These are phyloP conservation scores for Phengaris arion DNA, from an alignment of 2,888 invertebrate species.

Conservation along the genomic window DNA sequence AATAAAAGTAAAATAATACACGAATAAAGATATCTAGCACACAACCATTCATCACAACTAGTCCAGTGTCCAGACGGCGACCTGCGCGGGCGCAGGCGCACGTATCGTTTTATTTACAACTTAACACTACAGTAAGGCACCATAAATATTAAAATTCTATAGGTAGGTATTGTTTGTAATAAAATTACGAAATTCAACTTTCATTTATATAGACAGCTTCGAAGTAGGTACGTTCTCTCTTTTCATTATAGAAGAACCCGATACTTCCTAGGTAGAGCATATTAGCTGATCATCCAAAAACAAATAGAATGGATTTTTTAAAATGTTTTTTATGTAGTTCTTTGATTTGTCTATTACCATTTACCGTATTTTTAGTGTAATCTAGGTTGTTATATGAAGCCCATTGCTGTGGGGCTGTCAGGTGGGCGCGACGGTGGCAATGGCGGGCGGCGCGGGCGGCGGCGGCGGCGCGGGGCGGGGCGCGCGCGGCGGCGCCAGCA, in stretches of 20 bases:
- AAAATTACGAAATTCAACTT: neutral
- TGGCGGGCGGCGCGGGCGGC: slow-evolving; percentile 51
- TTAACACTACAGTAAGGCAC: slow-evolving; percentile 30
- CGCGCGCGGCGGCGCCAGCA: slow-evolving; percentile 67
- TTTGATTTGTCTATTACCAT: neutral
- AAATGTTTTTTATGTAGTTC: neutral
- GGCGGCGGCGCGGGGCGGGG: slow-evolving; percentile 52
- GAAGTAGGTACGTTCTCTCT: neutral
- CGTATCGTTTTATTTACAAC: slow-evolving; percentile 23
- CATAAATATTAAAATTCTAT: slow-evolving; percentile 29
- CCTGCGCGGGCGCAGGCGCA: neutral
- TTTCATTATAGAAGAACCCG: neutral
- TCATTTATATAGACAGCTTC: neutral
- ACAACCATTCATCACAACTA: slow-evolving; percentile 26
- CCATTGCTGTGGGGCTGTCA: neutral
- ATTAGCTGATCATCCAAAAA: too few species aligned
- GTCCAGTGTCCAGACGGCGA: neutral
- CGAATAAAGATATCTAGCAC: slow-evolving; percentile 7
- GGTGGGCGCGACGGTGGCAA: slow-evolving; percentile 38
- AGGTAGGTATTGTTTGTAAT: slow-evolving; percentile 8
- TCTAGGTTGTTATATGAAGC: neutral
- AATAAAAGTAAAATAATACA: neutral
- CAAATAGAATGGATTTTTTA: too few species aligned
- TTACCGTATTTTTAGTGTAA: neutral
- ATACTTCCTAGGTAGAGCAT: too few species aligned